These are phyloP conservation scores for Protobothrops mucrosquamatus DNA, from an alignment of 2,113 vertebrate species.

Conservation along the genomic window DNA sequence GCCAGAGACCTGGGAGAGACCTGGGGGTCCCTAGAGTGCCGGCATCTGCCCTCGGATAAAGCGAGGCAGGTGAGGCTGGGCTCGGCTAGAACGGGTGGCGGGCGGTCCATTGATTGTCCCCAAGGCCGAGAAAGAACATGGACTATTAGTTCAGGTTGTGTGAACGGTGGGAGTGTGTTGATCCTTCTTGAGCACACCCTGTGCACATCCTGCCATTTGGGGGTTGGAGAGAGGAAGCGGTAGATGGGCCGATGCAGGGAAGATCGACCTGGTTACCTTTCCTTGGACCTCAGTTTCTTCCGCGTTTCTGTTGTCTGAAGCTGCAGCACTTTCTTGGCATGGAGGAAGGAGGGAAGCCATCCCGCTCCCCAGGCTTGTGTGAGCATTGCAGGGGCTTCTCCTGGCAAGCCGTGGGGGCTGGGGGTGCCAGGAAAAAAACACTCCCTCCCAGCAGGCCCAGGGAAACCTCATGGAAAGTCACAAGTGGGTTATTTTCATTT, in stretches of 20 bases:
- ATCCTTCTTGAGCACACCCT: not conserved
- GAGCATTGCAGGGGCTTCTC: not conserved
- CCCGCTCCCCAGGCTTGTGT: not conserved
- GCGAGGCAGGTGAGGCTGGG: not conserved
- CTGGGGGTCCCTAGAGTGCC: not conserved
- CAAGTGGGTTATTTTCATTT: not conserved
- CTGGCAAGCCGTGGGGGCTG: not conserved
- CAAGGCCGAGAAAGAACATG: not conserved
- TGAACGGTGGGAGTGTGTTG: not conserved
- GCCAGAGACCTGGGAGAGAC: not conserved
- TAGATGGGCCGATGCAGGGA: not conserved
- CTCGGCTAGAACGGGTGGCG: not conserved
- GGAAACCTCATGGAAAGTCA: not conserved
- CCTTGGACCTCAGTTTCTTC: not conserved
- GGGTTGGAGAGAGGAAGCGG: not conserved
- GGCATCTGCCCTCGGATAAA: not conserved
- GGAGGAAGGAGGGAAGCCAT: not conserved
- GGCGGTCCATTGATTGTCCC: not conserved
- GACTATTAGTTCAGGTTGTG: not conserved
- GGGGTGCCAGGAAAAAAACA: not conserved
- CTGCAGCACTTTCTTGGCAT: not conserved
- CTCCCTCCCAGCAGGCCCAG: not conserved
- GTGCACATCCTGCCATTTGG: not conserved
- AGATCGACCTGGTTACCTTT: not conserved
- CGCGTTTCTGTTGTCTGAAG: not conserved